Evolutionary conservation across 2,797 vertebrate species (phyloP).

Genomic region (Tauraco hartlaubi): DNA sequence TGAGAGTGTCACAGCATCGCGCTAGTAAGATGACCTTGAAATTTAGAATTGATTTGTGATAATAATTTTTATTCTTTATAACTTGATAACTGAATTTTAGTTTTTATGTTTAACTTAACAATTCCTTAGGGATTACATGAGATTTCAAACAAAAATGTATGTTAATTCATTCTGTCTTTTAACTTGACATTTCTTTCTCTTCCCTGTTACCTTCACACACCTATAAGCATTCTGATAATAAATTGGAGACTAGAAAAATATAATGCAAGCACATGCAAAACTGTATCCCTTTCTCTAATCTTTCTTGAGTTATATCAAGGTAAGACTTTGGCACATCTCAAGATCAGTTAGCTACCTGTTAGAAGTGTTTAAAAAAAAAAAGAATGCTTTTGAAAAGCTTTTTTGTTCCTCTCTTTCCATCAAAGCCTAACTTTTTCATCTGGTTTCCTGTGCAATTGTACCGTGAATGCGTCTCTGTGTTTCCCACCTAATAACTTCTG

Average conservation of each 20-base stretch:
- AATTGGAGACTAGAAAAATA: not conserved
- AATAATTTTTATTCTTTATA: not conserved
- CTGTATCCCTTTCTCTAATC: not conserved
- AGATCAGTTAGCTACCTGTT: not conserved
- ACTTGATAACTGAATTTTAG: not conserved
- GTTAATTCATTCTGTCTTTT: not conserved
- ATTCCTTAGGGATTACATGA: not conserved
- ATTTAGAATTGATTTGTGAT: not conserved
- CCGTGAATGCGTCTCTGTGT: not conserved
- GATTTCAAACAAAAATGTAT: not conserved
- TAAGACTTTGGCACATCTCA: not conserved
- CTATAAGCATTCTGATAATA: not conserved
- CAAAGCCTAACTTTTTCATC: not conserved
- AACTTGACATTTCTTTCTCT: not conserved
- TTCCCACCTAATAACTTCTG: not conserved
- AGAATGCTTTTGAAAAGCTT: not conserved
- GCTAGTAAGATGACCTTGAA: not conserved
- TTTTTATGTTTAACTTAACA: not conserved
- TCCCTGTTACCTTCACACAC: rapidly evolving
- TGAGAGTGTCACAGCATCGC: not conserved
- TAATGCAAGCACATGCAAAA: not conserved
- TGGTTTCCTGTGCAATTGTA: not conserved
- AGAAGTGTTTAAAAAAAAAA: not conserved
- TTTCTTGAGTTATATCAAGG: not conserved
- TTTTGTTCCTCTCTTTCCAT: not conserved